Base-by-base conservation (phyloP, 2,113 vertebrate species). In the Aegithalos caudatus region DNA sequence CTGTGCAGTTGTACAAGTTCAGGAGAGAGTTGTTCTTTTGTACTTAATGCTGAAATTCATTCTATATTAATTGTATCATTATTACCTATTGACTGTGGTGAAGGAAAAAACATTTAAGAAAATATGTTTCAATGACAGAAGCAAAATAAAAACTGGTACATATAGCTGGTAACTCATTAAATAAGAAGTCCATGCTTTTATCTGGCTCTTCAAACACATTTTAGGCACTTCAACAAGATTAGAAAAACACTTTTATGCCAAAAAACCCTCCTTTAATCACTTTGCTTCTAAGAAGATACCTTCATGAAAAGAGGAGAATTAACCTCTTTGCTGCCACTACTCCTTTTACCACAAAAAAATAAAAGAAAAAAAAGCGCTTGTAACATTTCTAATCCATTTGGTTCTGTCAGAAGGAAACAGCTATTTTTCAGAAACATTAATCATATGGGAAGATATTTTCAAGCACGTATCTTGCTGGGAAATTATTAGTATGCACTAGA, bases 171-270 rank as follows among this genome's bases (percentile, higher is more conserved):
- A 94, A 95, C 71, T 97, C 92, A 94, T 97, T 96, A 95, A 96
- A 94, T 91, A 95, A 93, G 51, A 83, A 92, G 56, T 82, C 90
- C 31, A 50, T 56, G 90, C 93, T 97, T 97, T 96, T 93, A 97
- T 97, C 93, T 94, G 67, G 38, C 67, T 96, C 94, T 97, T 97
- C 95, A 96, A 97, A 96, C 85, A 90, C 74, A 94, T 96, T 97
- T 97, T 96, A 97, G 74, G 84, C 79, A 95, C 96, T 97, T 95
- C 92, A 96, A 81, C 81, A 81, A 97, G 96, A 96, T 95, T 94
- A 97, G 90, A 96, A 94, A 95, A 96, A 82, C 90, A 93, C 94
- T 96, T 95, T 93, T 92, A 96, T 90, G 67, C 92, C 95, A 81
- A 96, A 96, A 96, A 93, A 90, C 27, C 81, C 81, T 94, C 79